Evolutionary conservation across 2,888 invertebrate species (phyloP).

Genomic region (Clivina fossor): DNA sequence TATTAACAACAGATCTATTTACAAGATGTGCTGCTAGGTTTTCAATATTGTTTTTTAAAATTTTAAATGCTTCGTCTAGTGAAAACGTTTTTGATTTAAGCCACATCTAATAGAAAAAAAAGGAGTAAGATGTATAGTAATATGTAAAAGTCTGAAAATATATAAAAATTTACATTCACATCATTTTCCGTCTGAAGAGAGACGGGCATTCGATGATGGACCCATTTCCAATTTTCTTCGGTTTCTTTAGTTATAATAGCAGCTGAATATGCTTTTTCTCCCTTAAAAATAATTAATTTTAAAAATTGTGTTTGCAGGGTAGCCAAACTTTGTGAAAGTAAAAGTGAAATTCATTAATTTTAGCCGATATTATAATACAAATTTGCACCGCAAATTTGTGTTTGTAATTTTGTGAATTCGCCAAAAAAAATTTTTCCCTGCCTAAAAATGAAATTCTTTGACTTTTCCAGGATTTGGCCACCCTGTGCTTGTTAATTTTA

Average conservation of each 20-base stretch:
- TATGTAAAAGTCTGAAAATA: neutral
- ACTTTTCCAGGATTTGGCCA: too few species aligned
- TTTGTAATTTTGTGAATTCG: too few species aligned
- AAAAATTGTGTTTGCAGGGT: neutral
- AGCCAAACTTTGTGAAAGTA: too few species aligned
- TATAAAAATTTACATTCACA: conserved; percentile 4
- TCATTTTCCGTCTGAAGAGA: conserved; percentile 12
- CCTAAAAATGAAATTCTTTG: too few species aligned
- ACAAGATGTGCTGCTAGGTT: conserved; percentile 24
- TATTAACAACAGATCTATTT: conserved; percentile 17
- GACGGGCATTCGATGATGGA: conserved; percentile 27
- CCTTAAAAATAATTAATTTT: conserved; percentile 4
- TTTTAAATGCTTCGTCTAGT: neutral
- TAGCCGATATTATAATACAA: too few species aligned
- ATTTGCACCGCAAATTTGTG: too few species aligned
- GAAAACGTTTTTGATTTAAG: conserved; percentile 1
- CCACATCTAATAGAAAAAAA: conserved; percentile 19
- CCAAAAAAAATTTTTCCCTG: too few species aligned
- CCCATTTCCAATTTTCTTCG: conserved; percentile 11
- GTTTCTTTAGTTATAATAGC: conserved; percentile 25
- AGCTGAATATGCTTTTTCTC: conserved; percentile 20
- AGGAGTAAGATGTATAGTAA: neutral
- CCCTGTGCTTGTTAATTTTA: too few species aligned
- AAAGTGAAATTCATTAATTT: too few species aligned
- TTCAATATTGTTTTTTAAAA: conserved; percentile 9